phyloP scores from a whole-genome alignment of 2,888 invertebrate genomes.

The Microdon myrmicae region DNA sequence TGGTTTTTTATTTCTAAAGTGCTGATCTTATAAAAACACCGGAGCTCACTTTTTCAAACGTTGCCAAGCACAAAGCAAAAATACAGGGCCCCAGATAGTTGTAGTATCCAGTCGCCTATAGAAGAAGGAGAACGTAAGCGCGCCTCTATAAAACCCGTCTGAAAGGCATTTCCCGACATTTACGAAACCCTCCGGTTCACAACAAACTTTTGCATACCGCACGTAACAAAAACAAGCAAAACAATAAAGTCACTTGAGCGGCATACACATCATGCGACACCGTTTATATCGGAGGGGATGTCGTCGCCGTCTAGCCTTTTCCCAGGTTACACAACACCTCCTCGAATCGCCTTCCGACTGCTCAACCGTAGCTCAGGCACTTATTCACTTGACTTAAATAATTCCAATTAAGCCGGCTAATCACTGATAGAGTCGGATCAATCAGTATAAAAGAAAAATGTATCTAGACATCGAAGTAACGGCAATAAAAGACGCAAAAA shows the following conservation, averaged over 20 bases:
- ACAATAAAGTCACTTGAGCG: conserved; percentile 33
- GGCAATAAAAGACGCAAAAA: conserved; percentile 1
- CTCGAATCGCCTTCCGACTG: conserved; percentile 14
- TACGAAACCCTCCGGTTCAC: conserved; percentile 34
- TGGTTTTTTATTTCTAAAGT: too few relatives aligned
- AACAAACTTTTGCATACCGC: conserved; percentile 43
- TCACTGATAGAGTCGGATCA: conserved; percentile 25
- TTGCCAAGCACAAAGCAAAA: too few relatives aligned
- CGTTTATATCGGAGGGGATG: conserved; percentile 19
- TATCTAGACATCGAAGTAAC: too few relatives aligned
- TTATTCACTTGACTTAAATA: conserved; percentile 20
- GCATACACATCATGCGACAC: conserved; percentile 38
- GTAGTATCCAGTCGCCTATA: too few relatives aligned
- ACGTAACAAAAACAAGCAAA: conserved; percentile 7
- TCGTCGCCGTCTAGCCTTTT: conserved; percentile 28
- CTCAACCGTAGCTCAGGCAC: conserved; percentile 11
- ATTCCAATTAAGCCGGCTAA: conserved; percentile 20
- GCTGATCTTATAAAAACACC: too few relatives aligned
- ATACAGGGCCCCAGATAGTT: too few relatives aligned
- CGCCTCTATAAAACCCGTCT: conserved; percentile 35
- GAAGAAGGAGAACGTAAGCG: conserved; percentile 32
- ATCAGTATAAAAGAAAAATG: conserved; percentile 6
- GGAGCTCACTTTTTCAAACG: too few relatives aligned
- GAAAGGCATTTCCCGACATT: conserved; percentile 22
- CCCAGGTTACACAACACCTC: conserved; percentile 42